Evolutionary conservation across 2,888 invertebrate species (phyloP).

Genomic region (Liposcelis brunnea): DNA sequence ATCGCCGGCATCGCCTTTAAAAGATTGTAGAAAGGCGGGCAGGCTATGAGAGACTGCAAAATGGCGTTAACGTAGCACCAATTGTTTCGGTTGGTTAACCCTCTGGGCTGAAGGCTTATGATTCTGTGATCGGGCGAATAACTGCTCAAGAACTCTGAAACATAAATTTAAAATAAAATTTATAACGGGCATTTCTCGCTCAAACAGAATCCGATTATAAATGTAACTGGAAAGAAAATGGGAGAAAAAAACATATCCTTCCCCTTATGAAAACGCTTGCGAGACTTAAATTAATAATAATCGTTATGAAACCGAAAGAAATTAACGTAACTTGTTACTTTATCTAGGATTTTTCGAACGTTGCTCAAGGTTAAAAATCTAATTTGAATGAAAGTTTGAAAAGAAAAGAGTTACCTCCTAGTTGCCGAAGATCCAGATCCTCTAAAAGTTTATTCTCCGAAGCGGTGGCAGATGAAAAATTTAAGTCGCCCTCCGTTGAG

Average conservation of each 20-base stretch:
- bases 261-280: not conserved
- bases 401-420: constrained; percentile 39
- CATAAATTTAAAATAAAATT: constrained; percentile 7
- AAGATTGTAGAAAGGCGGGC: constrained; percentile 89
- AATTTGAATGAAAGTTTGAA: not conserved
- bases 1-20: constrained; percentile 58
- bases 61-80: constrained; percentile 96
- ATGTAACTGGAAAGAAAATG: not conserved
- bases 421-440: constrained; percentile 48
- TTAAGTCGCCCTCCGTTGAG: not conserved
- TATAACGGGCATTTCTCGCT: not conserved
- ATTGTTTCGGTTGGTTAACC: constrained; percentile 82
- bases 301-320: too few relatives aligned
- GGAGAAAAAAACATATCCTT: constrained; percentile 6
- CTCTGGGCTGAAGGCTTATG: constrained; percentile 70
- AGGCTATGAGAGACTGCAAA: constrained; percentile 81
- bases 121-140: constrained; percentile 63
- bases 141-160: constrained; percentile 54
- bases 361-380: not conserved
- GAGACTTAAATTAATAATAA: not conserved
- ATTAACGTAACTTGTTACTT: too few relatives aligned
- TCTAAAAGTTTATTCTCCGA: constrained; percentile 23
- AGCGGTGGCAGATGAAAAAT: constrained; percentile 7
- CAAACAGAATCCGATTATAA: not conserved
- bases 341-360: not conserved